Base-by-base conservation (phyloP, 2,113 vertebrate species). In the Panthera tigris region DNA sequence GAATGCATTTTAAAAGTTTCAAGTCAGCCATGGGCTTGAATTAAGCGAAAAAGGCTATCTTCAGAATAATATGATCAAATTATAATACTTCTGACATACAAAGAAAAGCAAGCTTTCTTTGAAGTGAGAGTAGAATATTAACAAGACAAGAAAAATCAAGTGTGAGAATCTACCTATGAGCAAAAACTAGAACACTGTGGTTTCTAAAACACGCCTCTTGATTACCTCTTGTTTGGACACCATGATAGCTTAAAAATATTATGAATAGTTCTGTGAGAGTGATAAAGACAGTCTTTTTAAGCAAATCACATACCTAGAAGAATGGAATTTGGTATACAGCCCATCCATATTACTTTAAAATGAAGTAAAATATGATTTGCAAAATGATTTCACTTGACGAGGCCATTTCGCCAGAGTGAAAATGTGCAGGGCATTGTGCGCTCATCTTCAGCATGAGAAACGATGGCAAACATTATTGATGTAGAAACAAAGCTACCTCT, bases 381-480 rank as follows among this genome's bases (percentile, higher is more conserved):
- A 61, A 85, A 95, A 65, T 93, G 19, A 74, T 74, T 90, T 74
- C 86, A 50, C 48, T 86, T 48, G 52, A 85, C 66, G 65, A 97
- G 81, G 65, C 23, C 66, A 81, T 50, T 74, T 73, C 18, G 31
- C 85, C 19, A 2, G 23, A 33, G 36, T 73, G 9, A 65, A 85
- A 71, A 66, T 11, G 25, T 79, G 8, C 11, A 9, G 83, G 29
- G n/a, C 31, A 45, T 23, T 11, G 41, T 57, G 31, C 15, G 41
- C 33, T 82, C 61, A 63, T 5, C 39, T 79, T 61, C 33, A 11
- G 27, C 33, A n/a, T 31, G n/a, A 3, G 7, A 83, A 52, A 45
- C 36, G 36, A 66, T 10, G 12, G n/a, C 12, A 14, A 68, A 52
- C 1, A 18, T 11, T 16, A 92, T 0, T 25, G 48, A 88, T 41